Evolutionary conservation across 2,888 invertebrate genomes (phyloP), one percentile per base, ranked within the genome.

Genomic region (Lathronympha strigana): DNA sequence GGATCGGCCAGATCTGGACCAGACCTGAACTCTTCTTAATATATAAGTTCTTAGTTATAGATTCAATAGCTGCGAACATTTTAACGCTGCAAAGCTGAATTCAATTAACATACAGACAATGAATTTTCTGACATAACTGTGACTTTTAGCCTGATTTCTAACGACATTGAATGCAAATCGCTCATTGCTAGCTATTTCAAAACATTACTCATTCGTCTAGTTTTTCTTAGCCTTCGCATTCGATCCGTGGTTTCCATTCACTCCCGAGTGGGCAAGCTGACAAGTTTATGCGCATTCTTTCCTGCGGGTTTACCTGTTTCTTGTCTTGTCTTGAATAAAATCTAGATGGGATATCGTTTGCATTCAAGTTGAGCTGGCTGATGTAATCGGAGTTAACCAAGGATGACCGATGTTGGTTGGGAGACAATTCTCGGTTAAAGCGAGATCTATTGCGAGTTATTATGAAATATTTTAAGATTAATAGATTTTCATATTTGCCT

Each of bases 211-310:
- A 82, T 81, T 76, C 71, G 69, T 63, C 64, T 64, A 54, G 66
- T 66, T 66, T 66, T 66, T 66, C 66, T 25, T 63, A 75, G 78
- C 83, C 83, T 83, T 83, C 47, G 47, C 17, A 40, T 36, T 66
- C 60, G 49, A 36, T 49, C 47, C 28, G 38, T 28, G 68, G 36
- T 77, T 75, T 80, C 75, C 79, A 78, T 76, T 81, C 80, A 76
- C 72, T 73, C 19, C 23, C 66, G 70, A 75, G 74, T 81, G 84
- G 83, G 84, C 83, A 81, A 69, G 70, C 72, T 76, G 76, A 78
- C 82, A 81, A 80, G 70, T 13, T 49, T 72, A 74, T 53, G 53
- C 19, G 36, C 25, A 43, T 51, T 64, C 36, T 51, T 50, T 64
- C 43, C 33, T 45, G 23, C 28, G 51, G 45, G 36, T 64, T 64